A percentile compares a stretch with the other conserved stretches of the same genome.
Conservation (phyloP, 2,113 vertebrate species). For the Terrapene triunguis region DNA sequence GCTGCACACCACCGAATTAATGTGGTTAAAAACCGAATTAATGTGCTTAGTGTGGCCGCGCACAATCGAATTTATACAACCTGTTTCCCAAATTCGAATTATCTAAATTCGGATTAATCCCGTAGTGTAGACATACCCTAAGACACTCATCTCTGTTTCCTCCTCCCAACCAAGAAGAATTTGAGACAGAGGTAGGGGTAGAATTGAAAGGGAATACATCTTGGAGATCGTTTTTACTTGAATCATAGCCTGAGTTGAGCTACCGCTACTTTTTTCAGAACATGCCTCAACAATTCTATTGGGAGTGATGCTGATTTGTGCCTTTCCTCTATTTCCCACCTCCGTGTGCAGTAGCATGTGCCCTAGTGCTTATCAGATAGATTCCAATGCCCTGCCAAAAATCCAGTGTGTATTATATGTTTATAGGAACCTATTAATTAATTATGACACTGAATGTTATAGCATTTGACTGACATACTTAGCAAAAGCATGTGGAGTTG, state of each 20-base stretch:
- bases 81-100: too few relatives aligned
- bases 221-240: slow-evolving; percentile 9
- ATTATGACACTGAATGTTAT: slow-evolving; percentile 37
- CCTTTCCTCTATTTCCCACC: slow-evolving; percentile 7
- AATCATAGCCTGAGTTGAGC: slow-evolving; percentile 48
- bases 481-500: slow-evolving; percentile 45
- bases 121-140: too few relatives aligned
- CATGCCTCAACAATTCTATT: slow-evolving; percentile 26
- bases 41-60: too few relatives aligned
- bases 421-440: slow-evolving; percentile 48
- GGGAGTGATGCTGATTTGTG: not conserved
- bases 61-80: too few relatives aligned
- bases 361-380: slow-evolving; percentile 31
- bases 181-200: not conserved
- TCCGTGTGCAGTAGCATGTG: slow-evolving; percentile 28
- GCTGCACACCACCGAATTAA: too few relatives aligned
- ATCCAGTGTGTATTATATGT: slow-evolving; percentile 4
- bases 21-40: too few relatives aligned
- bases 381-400: slow-evolving; percentile 39
- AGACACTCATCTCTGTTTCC: not conserved
- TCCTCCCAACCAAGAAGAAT: slow-evolving; percentile 27
- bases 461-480: slow-evolving; percentile 42
- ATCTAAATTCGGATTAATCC: too few relatives aligned
- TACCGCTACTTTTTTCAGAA: slow-evolving; percentile 32
- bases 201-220: not conserved